Evolutionary conservation across 2,888 invertebrate genomes (phyloP).

Genomic region (Steromphala cineraria): DNA sequence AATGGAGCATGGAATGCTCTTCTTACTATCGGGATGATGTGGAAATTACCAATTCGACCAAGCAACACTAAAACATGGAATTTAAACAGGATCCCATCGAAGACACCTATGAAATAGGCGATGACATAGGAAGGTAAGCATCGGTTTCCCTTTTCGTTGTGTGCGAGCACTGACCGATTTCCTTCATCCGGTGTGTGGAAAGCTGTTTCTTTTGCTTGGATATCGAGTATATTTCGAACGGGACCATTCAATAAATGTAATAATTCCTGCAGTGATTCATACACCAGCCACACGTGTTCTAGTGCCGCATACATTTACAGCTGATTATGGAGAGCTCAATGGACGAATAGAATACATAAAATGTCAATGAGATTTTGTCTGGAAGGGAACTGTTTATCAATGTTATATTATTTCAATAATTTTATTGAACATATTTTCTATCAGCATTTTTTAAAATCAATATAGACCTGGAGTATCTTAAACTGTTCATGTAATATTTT

Average conservation of each 20-base stretch:
- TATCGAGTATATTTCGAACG: too few species aligned
- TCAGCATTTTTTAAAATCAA: too few species aligned
- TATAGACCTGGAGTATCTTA: too few species aligned
- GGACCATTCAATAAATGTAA: too few species aligned
- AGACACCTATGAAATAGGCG: conserved; percentile 58
- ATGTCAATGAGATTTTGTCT: too few species aligned
- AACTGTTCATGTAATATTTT: too few species aligned
- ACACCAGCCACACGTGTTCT: not conserved
- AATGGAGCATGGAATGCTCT: conserved; percentile 17
- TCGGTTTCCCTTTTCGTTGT: not conserved
- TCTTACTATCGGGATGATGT: conserved; percentile 7
- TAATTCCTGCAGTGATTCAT: not conserved
- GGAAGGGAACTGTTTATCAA: not conserved
- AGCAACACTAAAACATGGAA: conserved; percentile 43
- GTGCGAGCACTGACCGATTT: not conserved
- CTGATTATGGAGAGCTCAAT: not conserved
- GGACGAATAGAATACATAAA: not conserved
- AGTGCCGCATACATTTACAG: not conserved
- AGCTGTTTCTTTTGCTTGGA: not conserved
- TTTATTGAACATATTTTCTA: too few species aligned
- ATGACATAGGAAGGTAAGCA: conserved; percentile 65
- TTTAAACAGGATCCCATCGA: conserved; percentile 60
- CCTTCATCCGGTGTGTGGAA: not conserved
- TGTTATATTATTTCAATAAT: not conserved
- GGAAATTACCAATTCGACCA: conserved; percentile 11